Evolutionary conservation across 1,140 invertebrate species (phyloP).

Genomic region (Drosophila setifemur): DNA sequence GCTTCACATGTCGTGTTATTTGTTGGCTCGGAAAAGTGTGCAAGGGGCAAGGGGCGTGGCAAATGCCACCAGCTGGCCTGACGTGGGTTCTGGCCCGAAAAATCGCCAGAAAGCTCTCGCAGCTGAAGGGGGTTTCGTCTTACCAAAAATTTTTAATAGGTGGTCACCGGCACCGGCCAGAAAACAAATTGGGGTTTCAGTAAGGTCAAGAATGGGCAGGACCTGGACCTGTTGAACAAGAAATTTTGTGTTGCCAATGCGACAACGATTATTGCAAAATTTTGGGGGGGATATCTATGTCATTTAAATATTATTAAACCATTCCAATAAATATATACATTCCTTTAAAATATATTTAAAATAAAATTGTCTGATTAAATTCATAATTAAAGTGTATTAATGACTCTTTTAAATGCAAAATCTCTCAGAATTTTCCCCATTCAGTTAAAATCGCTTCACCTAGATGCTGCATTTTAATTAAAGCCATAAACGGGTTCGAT

Average conservation of each 20-base stretch:
- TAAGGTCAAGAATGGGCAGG: constrained; percentile 26
- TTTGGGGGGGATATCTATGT: too few relatives aligned
- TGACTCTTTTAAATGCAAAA: too few relatives aligned
- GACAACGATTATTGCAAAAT: too few relatives aligned
- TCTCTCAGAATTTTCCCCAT: background rate
- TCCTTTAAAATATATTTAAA: too few relatives aligned
- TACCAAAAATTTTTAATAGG: constrained; percentile 23
- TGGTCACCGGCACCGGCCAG: constrained; percentile 40
- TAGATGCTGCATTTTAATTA: constrained; percentile 2
- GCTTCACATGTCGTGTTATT: constrained; percentile 29
- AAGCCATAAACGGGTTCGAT: constrained; percentile 12
- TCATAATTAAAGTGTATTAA: too few relatives aligned
- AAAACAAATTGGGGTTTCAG: constrained; percentile 37
- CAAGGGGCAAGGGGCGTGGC: background rate
- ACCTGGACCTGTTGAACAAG: background rate
- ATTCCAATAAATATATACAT: too few relatives aligned
- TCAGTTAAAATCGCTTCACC: background rate
- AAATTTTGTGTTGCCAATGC: too few relatives aligned
- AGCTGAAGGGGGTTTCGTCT: constrained; percentile 12
- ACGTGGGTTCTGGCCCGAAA: constrained; percentile 25
- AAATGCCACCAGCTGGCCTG: constrained; percentile 56
- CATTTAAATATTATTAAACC: too few relatives aligned
- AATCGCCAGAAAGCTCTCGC: background rate
- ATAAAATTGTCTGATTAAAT: too few relatives aligned
- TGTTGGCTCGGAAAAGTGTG: constrained; percentile 4